These are phyloP conservation scores for Caenorhabditis sp. DNA, from an alignment of 2,888 invertebrate species.

Conservation along the genomic window DNA sequence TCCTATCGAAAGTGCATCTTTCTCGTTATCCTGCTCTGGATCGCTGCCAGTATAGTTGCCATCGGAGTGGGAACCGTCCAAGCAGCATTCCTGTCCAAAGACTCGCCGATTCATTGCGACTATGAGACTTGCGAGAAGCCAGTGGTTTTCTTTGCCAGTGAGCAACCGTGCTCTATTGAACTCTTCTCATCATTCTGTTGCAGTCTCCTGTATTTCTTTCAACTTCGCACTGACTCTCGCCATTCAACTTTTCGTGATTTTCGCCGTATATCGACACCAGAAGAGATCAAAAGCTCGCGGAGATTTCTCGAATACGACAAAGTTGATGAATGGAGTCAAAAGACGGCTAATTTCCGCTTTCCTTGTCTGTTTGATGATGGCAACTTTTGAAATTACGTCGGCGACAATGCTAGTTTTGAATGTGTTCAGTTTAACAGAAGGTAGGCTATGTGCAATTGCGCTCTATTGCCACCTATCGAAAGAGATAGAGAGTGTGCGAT, in stretches of 20 bases:
- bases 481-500: too few relatives aligned
- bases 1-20: conserved; percentile 37
- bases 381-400: conserved; percentile 35
- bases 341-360: conserved; percentile 29
- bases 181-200: not conserved
- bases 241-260: conserved; percentile 32
- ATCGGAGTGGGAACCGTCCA: conserved; percentile 37
- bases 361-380: conserved; percentile 35
- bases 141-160: conserved; percentile 26
- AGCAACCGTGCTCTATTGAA: not conserved
- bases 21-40: conserved; percentile 22
- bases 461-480: not conserved
- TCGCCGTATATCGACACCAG: conserved; percentile 22
- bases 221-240: conserved; percentile 31
- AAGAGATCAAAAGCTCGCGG: conserved; percentile 25
- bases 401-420: conserved; percentile 29
- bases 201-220: conserved; percentile 32
- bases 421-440: conserved; percentile 11
- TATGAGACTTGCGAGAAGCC: conserved; percentile 38
- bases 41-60: conserved; percentile 19
- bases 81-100: conserved; percentile 29
- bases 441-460: not conserved
- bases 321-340: conserved; percentile 26
- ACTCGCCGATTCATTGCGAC: conserved; percentile 35
- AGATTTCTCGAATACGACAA: conserved; percentile 39